phyloP scores from a whole-genome alignment of 2,113 vertebrate species.

The Ameiurus melas region DNA sequence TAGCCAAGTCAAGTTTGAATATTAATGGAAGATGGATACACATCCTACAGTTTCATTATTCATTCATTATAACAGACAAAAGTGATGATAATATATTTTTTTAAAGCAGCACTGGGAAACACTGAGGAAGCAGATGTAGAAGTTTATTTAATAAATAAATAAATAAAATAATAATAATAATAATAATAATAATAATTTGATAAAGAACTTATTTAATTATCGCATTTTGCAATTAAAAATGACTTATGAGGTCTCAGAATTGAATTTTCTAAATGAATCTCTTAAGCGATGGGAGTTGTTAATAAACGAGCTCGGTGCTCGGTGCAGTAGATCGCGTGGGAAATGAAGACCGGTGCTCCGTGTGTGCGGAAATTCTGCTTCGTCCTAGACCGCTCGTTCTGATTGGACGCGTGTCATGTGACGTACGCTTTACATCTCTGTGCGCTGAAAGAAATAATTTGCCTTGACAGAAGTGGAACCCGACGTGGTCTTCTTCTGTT shows the following conservation, averaged over 20 bases:
- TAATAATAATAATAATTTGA: not conserved
- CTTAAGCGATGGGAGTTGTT: not conserved
- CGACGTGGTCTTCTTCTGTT: not conserved
- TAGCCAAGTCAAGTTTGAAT: not conserved
- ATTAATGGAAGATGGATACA: not conserved
- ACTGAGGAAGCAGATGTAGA: not conserved
- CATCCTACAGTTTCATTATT: not conserved
- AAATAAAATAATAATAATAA: no score
- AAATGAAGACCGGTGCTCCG: conserved; percentile 1
- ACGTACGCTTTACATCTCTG: not conserved
- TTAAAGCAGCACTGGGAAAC: not conserved
- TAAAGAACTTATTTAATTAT: not conserved
- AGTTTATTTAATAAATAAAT: no score
- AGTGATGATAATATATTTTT: not conserved
- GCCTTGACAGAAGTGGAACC: not conserved
- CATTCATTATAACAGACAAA: not conserved
- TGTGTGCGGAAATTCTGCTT: conserved; percentile 41
- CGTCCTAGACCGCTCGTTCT: not conserved
- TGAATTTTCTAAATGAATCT: not conserved
- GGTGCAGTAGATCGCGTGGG: not conserved
- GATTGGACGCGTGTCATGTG: conserved; percentile 45
- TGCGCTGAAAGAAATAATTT: not conserved
- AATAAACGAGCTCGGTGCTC: conserved; percentile 9
- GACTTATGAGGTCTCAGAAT: not conserved
- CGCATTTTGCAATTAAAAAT: not conserved